Base-by-base conservation (phyloP, 1,140 invertebrate genomes). In the Brachionus koreanus region DNA sequence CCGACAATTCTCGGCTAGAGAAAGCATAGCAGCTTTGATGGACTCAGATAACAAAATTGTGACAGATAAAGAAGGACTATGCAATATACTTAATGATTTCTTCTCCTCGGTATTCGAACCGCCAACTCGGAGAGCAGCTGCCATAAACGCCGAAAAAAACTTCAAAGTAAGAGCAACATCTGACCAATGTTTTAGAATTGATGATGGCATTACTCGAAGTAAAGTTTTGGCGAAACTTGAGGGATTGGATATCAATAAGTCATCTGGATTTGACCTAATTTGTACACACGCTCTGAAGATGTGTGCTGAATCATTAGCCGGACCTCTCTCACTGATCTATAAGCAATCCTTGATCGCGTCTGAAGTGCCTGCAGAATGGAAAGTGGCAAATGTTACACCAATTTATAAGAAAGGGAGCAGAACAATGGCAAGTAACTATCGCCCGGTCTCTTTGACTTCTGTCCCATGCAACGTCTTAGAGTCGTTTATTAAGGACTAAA, bases 351-450 rank as follows among this genome's bases (percentile, higher is more conserved):
- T 63, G 61, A 33, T 25, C 19, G 10, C 10, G 12, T 46, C 37
- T 7, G 63, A 35, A 23, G 23, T 83, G n/a, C 83, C 83, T 16
- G 25, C n/a, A 29, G 52, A 72, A 16, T 83, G 61, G 79, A 67
- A 72, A 46, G 13, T 19, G 12, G 83, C 79, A 13, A 69, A 82
- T 46, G 83, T 83, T 7, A 16, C 65, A 49, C 65, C 79, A 72
- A 19, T 82, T 7, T 43, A 61, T 49, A 83, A 83, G 39, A 82
- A 82, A 52, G 65, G 79, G 29, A 63, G 46, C 16, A 65, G 29
- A 13, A 25, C n/a, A 25, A 25, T 16, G 16, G 83, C 29, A n/a
- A 37, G 13, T 9, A 83, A 83, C 75, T 82, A 83, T 57, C 29
- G 75, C 6, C 82, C 82, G 16, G 57, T 83, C n/a, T n/a, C n/a